Evolutionary conservation across 2,888 invertebrate genomes (phyloP).

Genomic region (Maniola hyperantus): DNA sequence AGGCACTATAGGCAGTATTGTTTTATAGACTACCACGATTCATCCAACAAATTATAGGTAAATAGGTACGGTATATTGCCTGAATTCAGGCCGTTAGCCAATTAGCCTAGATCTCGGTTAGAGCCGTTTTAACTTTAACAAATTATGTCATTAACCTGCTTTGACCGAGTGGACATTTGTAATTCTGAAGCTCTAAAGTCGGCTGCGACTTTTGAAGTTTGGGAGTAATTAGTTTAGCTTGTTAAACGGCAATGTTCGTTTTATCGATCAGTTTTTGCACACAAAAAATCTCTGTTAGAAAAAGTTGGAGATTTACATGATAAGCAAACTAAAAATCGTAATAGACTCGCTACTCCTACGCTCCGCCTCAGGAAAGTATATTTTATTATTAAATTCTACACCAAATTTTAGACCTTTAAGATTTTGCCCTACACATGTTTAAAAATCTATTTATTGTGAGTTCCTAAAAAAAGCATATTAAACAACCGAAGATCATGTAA

Average conservation of each 20-base stretch:
- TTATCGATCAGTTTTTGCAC: neutral
- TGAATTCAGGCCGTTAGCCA: slow-evolving; percentile 14
- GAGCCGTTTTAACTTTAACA: slow-evolving; percentile 23
- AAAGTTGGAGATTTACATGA: too few relatives aligned
- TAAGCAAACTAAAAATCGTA: too few relatives aligned
- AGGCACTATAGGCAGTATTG: too few relatives aligned
- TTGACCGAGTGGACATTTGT: slow-evolving; percentile 8
- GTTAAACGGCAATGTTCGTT: neutral
- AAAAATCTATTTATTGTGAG: too few relatives aligned
- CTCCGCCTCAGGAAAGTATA: too few relatives aligned
- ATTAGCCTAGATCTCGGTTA: slow-evolving; percentile 16
- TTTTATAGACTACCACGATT: neutral
- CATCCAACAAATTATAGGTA: neutral
- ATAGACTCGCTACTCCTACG: too few relatives aligned
- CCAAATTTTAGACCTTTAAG: too few relatives aligned
- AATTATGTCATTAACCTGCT: slow-evolving; percentile 20
- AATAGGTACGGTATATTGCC: neutral
- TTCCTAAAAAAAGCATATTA: too few relatives aligned
- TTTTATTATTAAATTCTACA: too few relatives aligned
- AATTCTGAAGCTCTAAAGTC: slow-evolving; percentile 11
- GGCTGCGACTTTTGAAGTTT: slow-evolving; percentile 5
- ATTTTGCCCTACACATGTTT: too few relatives aligned
- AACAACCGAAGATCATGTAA: too few relatives aligned
- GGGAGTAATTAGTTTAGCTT: neutral
- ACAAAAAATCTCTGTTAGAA: too few relatives aligned